Percentiles rank a stretch among this genome's conserved stretches.
These are phyloP conservation scores for Clarias gariepinus DNA, from an alignment of 2,113 vertebrate species.

Conservation along the genomic window DNA sequence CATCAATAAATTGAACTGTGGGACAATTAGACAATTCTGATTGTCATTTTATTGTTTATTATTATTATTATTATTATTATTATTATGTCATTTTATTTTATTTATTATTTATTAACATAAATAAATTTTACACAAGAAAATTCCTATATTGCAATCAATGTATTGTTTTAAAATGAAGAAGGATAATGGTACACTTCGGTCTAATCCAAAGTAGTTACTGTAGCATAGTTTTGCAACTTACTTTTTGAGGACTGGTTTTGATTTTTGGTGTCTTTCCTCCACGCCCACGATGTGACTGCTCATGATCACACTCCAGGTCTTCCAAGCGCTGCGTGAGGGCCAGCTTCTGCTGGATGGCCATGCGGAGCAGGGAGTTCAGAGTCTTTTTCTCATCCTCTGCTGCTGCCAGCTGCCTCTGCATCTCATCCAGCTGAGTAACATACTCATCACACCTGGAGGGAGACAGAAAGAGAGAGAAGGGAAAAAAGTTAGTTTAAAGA, in stretches of 20 bases:
- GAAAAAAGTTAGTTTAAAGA: neutral
- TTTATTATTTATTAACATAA: too few relatives aligned
- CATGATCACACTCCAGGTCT: constrained; percentile 97
- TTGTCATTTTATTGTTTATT: too few relatives aligned
- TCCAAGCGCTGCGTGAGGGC: constrained; percentile 95
- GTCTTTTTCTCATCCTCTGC: constrained; percentile 99
- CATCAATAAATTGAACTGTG: neutral
- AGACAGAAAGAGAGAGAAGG: neutral
- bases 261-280: constrained; percentile 89
- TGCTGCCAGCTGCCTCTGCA: constrained; percentile 97
- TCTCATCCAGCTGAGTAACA: constrained; percentile 94
- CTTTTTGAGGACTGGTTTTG: constrained; percentile 95
- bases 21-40: neutral
- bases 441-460: constrained; percentile 91
- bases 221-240: constrained; percentile 83
- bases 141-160: constrained; percentile 58
- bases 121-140: neutral
- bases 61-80: too few relatives aligned
- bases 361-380: constrained; percentile 91
- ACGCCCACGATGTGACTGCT: constrained; percentile 90
- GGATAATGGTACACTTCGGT: constrained; percentile 53
- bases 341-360: constrained; percentile 99
- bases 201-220: constrained; percentile 65
- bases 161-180: constrained; percentile 57
- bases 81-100: too few relatives aligned